phyloP scores from a whole-genome alignment of 2,113 vertebrate genomes.

The Buteo buteo region DNA sequence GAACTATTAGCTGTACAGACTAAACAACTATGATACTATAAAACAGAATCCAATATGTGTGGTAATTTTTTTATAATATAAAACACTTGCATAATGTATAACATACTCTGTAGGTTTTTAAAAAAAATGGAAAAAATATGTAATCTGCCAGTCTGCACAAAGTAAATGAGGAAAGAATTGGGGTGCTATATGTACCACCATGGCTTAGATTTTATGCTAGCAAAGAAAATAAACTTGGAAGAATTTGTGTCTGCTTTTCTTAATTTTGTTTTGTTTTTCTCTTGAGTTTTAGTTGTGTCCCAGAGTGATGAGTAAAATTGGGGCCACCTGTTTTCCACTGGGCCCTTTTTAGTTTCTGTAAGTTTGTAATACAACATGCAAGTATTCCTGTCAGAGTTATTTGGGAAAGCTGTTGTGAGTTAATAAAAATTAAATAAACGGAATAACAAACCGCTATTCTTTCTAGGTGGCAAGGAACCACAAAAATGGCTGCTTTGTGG shows the following conservation, averaged over 20 bases:
- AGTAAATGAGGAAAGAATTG: neutral
- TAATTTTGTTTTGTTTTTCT: conserved; percentile 34
- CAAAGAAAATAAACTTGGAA: conserved; percentile 13
- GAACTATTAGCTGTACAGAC: conserved; percentile 30
- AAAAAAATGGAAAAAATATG: neutral
- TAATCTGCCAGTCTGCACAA: neutral
- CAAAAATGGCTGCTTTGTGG: neutral
- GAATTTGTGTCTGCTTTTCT: neutral
- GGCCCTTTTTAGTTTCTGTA: conserved; percentile 1
- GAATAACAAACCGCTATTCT: neutral
- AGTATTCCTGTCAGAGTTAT: conserved; percentile 15
- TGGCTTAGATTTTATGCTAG: neutral
- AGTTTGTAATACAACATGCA: neutral
- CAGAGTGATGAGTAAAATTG: neutral
- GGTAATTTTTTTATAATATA: conserved; percentile 37
- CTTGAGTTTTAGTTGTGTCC: conserved; percentile 36
- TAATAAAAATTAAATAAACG: neutral
- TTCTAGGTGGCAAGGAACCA: neutral
- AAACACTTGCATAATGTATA: conserved; percentile 24
- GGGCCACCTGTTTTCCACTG: conserved; percentile 64
- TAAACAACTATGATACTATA: conserved; percentile 30
- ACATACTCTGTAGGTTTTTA: neutral
- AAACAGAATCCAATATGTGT: conserved; percentile 32
- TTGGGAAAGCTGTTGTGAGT: conserved; percentile 15
- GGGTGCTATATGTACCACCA: neutral